Base-by-base conservation (phyloP, 2,888 invertebrate genomes). In the Fragum whitleyi region DNA sequence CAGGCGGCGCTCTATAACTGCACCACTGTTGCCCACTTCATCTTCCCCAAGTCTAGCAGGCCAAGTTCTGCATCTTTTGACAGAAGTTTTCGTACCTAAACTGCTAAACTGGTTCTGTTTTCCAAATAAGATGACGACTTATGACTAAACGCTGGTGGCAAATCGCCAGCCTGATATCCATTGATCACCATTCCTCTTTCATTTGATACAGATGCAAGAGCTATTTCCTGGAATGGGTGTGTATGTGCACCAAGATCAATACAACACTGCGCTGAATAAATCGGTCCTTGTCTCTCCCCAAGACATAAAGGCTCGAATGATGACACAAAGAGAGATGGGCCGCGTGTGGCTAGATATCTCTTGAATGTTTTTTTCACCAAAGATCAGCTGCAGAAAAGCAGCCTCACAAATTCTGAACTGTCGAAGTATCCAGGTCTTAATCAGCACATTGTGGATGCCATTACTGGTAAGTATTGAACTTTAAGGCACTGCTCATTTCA, bases 131-230 rank as follows among this genome's bases (percentile, higher is more conserved):
- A 36, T n/a, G 51, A n/a, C 23, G n/a, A 53, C 53, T 23, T 53
- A 53, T 53, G 53, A 53, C 53, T 53, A 53, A 53, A 53, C 53
- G 21, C 23, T 53, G 53, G 23, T 14, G 53, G 19, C n/a, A 19
- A 53, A 53, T 53, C 19, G 23, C 53, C 53, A n/a, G n/a, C 53
- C 28, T 57, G 57, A 21, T 57, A 19, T 57, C 57, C 28, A 57
- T 57, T 57, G 23, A 57, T 57, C 57, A 57, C 26, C 57, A 57
- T 57, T 57, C 57, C 23, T 23, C 26, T 61, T 61, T 74, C 51
- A 32, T 42, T 42, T 67, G 19, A 29, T 68, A 28, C 69, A 75
- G 75, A 75, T 75, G 75, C 28, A 59, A 61, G 75, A 75, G 51
- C 59, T 75, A 14, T 26, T 75, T 69, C 59, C n/a, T 21, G 75